Base-by-base conservation (phyloP, 2,888 invertebrate genomes). In the Ditula angustiorana region DNA sequence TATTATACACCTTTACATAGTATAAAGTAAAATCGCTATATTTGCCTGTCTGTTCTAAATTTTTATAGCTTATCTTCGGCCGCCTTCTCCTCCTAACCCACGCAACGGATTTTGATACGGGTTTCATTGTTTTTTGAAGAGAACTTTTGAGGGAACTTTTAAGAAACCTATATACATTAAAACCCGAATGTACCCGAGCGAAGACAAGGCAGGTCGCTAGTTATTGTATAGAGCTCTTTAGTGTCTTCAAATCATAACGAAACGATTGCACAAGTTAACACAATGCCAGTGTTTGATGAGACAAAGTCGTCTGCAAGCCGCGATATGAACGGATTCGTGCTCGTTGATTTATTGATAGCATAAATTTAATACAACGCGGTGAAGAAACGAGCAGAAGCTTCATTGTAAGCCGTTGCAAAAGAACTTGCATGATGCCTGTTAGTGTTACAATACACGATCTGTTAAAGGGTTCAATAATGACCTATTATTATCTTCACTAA, bases 321-420 rank as follows among this genome's bases (percentile, higher is more conserved):
- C 53, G 59, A 64, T 64, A 52, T 56, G 64, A 46, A 26, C 37
- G 46, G 58, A 59, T 52, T 58, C 64, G 64, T 64, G 64, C 59
- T 30, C 28, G 50, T 57, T 64, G 64, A 64, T 64, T 66, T 57
- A 60, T 61, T 61, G 60, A 68, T 74, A 74, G 73, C 74, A 72
- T 81, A 82, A 53, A 64, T 64, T 81, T 81, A 82, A 77, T 80
- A 77, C 74, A 75, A 75, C 74, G 73, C 72, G 73, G 76, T 81
- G 80, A 79, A 78, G 79, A 81, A 81, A 81, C 76, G 74, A 75
- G 74, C 68, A 78, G 74, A 71, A 75, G 70, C 63, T 44, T 60
- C 74, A 75, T 73, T 73, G 72, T 74, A 33, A 47, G 66, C 60
- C 58, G 60, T 77, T 75, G 71, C 74, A 72, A 75, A 75, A 72